Evolutionary conservation across 2,888 invertebrate genomes (phyloP).

Genomic region (Polyommatus icarus): DNA sequence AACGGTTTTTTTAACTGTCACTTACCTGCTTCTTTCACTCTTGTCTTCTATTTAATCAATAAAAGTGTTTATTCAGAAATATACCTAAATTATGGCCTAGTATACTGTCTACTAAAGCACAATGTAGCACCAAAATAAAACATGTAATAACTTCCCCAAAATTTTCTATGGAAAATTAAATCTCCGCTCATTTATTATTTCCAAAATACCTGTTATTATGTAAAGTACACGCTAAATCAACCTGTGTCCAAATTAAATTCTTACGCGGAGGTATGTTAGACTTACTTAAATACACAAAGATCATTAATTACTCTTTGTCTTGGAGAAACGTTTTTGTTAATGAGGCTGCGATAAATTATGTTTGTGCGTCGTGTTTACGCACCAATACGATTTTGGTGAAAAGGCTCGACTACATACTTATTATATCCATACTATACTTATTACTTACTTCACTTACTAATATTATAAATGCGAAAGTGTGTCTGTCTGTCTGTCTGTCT

Average conservation of each 20-base stretch:
- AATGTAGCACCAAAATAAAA: background rate
- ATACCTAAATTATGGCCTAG: too few species aligned
- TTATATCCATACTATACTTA: too few species aligned
- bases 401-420: background rate
- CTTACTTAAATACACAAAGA: conserved; percentile 55
- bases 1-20: too few species aligned
- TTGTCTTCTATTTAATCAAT: too few species aligned
- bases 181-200: conserved; percentile 1
- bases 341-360: conserved; percentile 50
- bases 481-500: too few species aligned
- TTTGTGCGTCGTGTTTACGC: background rate
- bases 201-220: conserved; percentile 19
- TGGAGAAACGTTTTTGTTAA: conserved; percentile 46
- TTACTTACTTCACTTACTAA: too few species aligned
- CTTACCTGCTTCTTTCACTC: too few species aligned
- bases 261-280: conserved; percentile 40
- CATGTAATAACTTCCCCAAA: background rate
- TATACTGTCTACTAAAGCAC: background rate
- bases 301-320: conserved; percentile 53
- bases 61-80: too few species aligned
- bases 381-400: background rate
- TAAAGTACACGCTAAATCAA: conserved; percentile 40
- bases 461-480: too few species aligned
- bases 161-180: background rate
- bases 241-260: conserved; percentile 40